Evolutionary conservation across 2,113 vertebrate genomes (phyloP).

Genomic region (Cettia cetti): DNA sequence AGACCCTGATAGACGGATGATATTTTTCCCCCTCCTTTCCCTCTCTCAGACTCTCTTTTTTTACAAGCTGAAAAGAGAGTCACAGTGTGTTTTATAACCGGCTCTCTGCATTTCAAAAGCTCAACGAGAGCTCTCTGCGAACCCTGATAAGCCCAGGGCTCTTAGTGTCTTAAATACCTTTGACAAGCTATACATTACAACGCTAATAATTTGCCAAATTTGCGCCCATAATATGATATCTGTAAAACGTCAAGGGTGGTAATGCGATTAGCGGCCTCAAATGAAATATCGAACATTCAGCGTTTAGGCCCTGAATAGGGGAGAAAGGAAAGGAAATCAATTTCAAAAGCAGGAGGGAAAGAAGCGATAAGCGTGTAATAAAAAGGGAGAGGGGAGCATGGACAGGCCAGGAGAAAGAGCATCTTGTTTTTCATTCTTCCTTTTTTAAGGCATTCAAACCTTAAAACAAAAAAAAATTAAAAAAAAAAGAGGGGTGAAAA

Average conservation of each 20-base stretch:
- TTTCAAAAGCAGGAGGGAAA: constrained; percentile 85
- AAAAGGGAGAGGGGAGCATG: constrained; percentile 74
- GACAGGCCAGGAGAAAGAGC: constrained; percentile 67
- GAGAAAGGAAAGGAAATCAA: constrained; percentile 87
- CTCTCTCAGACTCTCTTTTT: constrained; percentile 61
- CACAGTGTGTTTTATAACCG: constrained; percentile 81
- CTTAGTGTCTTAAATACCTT: constrained; percentile 83
- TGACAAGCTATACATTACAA: constrained; percentile 89
- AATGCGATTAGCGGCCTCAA: constrained; percentile 89
- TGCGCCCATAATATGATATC: constrained; percentile 90
- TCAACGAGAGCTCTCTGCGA: constrained; percentile 79
- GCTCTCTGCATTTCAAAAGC: constrained; percentile 83
- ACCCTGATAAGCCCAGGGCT: constrained; percentile 87
- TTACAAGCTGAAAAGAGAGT: constrained; percentile 79
- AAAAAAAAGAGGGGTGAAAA: accelerated
- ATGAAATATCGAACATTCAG: constrained; percentile 91
- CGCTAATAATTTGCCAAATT: constrained; percentile 90
- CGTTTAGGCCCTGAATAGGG: constrained; percentile 83
- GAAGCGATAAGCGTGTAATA: constrained; percentile 84
- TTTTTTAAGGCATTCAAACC: constrained; percentile 21
- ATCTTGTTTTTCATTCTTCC: constrained; percentile 59
- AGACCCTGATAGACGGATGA: constrained; percentile 79
- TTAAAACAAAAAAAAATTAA: not conserved
- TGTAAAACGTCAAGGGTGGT: constrained; percentile 89
- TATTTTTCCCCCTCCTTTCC: constrained; percentile 64